Conservation (phyloP, 2,113 vertebrate genomes). For the Bujurquina vittata region DNA sequence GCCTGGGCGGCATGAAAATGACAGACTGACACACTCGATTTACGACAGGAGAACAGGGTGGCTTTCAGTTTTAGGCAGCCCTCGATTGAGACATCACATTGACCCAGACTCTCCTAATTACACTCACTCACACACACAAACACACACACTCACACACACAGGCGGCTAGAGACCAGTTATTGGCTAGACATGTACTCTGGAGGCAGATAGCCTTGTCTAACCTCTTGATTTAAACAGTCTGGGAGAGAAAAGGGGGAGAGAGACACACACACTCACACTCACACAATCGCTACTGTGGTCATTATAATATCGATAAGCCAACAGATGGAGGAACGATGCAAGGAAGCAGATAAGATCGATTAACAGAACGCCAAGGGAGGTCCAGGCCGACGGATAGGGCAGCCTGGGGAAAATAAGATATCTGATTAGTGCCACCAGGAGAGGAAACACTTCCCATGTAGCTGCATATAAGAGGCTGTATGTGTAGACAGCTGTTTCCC, state of each 20-base stretch:
- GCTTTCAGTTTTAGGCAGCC: slow-evolving; percentile 60
- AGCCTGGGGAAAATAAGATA: slow-evolving; percentile 13
- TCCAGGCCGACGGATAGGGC: not conserved
- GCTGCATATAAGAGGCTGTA: not conserved
- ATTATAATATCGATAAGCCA: slow-evolving; percentile 65
- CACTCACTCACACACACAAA: slow-evolving; percentile 44
- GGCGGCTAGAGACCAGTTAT: slow-evolving; percentile 36
- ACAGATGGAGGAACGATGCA: slow-evolving; percentile 45
- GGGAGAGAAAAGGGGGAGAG: slow-evolving; percentile 7
- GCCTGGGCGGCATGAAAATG: slow-evolving; percentile 48
- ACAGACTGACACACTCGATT: slow-evolving; percentile 58
- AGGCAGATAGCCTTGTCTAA: slow-evolving; percentile 53
- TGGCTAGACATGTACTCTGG: slow-evolving; percentile 46
- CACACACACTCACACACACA: slow-evolving; percentile 35
- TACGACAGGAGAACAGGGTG: slow-evolving; percentile 43
- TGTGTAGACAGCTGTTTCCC: slow-evolving; percentile 6
- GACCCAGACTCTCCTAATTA: slow-evolving; percentile 68
- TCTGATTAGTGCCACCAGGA: slow-evolving; percentile 43
- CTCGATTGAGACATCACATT: slow-evolving; percentile 63
- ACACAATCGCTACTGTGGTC: slow-evolving; percentile 21
- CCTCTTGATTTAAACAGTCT: slow-evolving; percentile 65
- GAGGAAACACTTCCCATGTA: slow-evolving; percentile 53
- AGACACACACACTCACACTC: slow-evolving; percentile 15
- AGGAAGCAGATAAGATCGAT: slow-evolving; percentile 54
- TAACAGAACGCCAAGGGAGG: slow-evolving; percentile 12